These are phyloP conservation scores for Peucedramus taeniatus DNA, from an alignment of 2,113 vertebrate genomes.

Conservation along the genomic window DNA sequence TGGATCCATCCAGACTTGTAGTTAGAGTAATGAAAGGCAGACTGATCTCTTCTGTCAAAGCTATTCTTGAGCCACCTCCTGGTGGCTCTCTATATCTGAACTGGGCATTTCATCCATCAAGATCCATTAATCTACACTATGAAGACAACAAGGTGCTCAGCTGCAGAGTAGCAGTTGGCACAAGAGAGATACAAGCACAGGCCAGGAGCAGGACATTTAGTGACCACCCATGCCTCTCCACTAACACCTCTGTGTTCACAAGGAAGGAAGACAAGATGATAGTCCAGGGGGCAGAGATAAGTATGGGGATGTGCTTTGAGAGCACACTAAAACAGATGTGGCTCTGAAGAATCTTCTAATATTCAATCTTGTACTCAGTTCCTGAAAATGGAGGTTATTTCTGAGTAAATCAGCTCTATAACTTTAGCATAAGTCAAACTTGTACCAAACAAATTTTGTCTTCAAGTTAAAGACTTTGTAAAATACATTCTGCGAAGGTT, in stretches of 20 bases:
- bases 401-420: background rate
- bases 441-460: background rate
- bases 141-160: background rate
- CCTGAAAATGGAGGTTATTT: background rate
- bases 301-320: background rate
- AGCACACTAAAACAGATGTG: background rate
- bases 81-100: accelerated
- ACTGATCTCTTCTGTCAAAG: background rate
- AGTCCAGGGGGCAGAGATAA: background rate
- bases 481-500: background rate
- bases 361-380: background rate
- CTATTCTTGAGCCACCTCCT: background rate
- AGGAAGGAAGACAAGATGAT: background rate
- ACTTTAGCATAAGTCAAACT: background rate
- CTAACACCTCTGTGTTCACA: background rate
- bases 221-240: background rate
- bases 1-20: background rate
- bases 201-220: background rate
- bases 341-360: background rate
- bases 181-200: background rate
- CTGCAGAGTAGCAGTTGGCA: background rate
- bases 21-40: background rate
- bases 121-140: background rate
- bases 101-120: background rate
- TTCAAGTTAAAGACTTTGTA: background rate